Base-by-base conservation (phyloP, 2,797 vertebrate genomes). In the Enteromius argenteus region DNA sequence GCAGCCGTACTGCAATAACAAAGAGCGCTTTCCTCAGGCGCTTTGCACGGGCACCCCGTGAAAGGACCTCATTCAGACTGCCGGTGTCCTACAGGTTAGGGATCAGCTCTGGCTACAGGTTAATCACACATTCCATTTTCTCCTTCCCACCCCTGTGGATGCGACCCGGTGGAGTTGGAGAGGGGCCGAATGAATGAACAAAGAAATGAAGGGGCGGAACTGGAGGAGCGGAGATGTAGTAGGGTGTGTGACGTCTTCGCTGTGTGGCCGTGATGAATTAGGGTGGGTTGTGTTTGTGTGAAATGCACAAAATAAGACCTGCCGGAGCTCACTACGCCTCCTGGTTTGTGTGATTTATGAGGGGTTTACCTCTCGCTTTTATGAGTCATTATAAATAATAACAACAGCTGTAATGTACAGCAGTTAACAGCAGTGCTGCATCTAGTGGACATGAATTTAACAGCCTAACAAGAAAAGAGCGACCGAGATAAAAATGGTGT, bases 351-450 rank as follows among this genome's bases (percentile, higher is more conserved):
- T 91, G 90, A 91, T 91, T 90, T 88, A 90, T 90, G 88, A 79
- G 68, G 39, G 83, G 85, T 89, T 90, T 87, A 86, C 81, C 60
- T 79, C 73, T 64, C 19, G 83, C 83, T 80, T 89, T 90, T 90
- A 90, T 89, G 89, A 90, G 81, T 89, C 88, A 83, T 88, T 89
- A 89, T 89, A 89, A 90, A 91, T 91, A 89, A 90, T 88, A 89
- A 87, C 87, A 89, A 83, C 88, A 86, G 87, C 69, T 86, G 86
- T 88, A 86, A 85, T 85, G 86, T 87, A 79, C 78, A 7, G 68
- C 83, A 79, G 67, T 71, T 83, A 49, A 78, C 86, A 78, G 87
- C 64, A 27, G 46, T 75, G 69, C 68, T 69, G 51, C 39, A 77
- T 85, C 56, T 85, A 53, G 66, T 68, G n/a, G 64, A 51, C 62